These are phyloP conservation scores for Seira musarum DNA, from an alignment of 2,888 invertebrate species.

Conservation along the genomic window DNA sequence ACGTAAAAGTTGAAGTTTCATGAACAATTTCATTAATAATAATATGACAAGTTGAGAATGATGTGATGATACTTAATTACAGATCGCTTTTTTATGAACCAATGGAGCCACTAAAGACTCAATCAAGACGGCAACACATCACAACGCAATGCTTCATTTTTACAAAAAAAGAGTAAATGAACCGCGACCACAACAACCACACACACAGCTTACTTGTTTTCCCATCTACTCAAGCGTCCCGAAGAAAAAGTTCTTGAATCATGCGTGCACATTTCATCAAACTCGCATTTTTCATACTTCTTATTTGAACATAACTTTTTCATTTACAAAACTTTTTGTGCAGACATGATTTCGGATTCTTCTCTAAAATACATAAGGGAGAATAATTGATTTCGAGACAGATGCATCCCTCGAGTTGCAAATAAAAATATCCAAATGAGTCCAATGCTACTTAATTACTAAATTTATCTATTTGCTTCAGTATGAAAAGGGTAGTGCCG, in stretches of 20 bases:
- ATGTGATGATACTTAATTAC: conserved; percentile 29
- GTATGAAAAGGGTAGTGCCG: no score
- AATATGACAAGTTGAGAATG: conserved; percentile 17
- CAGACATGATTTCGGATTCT: not conserved
- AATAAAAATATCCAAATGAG: no score
- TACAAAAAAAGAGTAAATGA: not conserved
- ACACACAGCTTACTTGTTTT: conserved; percentile 35
- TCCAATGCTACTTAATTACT: no score
- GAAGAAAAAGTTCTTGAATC: conserved; percentile 4
- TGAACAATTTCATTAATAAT: conserved; percentile 24
- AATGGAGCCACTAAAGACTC: conserved; percentile 19
- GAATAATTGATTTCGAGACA: conserved; percentile 6
- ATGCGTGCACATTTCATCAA: conserved; percentile 7
- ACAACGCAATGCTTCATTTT: not conserved
- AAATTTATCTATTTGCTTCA: no score
- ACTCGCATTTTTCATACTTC: not conserved
- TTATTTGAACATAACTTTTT: conserved; percentile 3
- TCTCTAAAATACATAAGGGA: not conserved
- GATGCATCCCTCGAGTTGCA: no score
- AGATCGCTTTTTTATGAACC: conserved; percentile 20
- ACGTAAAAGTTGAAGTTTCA: conserved; percentile 9
- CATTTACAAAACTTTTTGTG: not conserved
- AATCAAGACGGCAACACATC: not conserved
- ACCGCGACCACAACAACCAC: conserved; percentile 24
- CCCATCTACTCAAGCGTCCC: no score